Base-by-base conservation (phyloP, 35 echinoderm and acorn worm genomes). In the Apostichopus californicus region DNA sequence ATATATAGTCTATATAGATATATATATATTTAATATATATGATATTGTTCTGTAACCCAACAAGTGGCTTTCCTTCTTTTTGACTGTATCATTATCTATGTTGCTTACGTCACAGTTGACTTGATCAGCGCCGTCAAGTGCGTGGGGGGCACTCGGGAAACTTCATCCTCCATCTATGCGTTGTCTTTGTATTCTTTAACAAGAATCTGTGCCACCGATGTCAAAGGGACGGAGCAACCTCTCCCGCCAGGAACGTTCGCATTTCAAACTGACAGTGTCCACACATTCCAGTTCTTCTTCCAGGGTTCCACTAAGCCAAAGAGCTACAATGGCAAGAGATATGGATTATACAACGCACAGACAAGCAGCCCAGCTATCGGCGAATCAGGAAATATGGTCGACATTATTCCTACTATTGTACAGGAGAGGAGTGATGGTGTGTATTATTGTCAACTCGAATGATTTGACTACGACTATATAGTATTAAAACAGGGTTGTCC, bases 121-220 rank as follows among this genome's bases (percentile, higher is more conserved):
- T 26, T 83, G 7, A 83, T 83, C 56, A 53, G 46, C 7, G 80
- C 80, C 5, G 80, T 83, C 46, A 83, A 83, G 80, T 83, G 80
- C 55, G 46, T 55, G 15, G 80, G 80, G 1, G 52, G 80, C 13
- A 46, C 10, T 17, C 28, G 80, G 3, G 55, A 12, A 9, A n/a
- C 52, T 13, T 56, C 80, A 83, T 83, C 80, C 6, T 83, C 52
- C 80, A 57, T 83, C 14, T 83, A 83, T 57, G 80, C 80, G 12
- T 8, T 83, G 53, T 83, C 80, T n/a, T 11, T 26, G 80, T 13
- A 56, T 55, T 83, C 80, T 83, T 56, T 54, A 15, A 83, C 80
- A 55, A 56, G 20, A 15, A 15, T 83, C 56, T 83, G 80, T 83
- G 24, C 80, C 6, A 83, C 53, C 11, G 80, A 83, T 83, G 15